Evolutionary conservation across 1,140 invertebrate species (phyloP).

Genomic region (Zophobas atratus): DNA sequence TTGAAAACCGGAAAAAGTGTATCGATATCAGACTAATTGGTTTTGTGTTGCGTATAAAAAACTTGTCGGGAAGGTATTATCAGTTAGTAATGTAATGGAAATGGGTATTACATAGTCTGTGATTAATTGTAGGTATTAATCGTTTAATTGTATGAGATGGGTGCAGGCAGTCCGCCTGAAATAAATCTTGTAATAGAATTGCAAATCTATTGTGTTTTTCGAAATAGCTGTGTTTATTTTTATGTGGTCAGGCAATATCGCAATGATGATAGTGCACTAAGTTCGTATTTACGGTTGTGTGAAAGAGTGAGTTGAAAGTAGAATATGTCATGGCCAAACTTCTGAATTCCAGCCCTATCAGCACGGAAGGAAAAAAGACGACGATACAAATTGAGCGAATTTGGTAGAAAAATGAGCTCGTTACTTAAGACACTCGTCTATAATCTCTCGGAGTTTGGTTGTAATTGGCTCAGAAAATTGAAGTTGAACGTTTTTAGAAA

Average conservation of each 20-base stretch:
- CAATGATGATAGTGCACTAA: slow-evolving; percentile 30
- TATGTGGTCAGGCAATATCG: slow-evolving; percentile 40
- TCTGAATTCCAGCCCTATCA: slow-evolving; percentile 23
- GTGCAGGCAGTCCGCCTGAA: slow-evolving; percentile 27
- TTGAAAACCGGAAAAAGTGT: too few relatives aligned
- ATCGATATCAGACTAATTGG: too few relatives aligned
- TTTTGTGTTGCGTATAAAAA: background rate
- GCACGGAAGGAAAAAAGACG: slow-evolving; percentile 19
- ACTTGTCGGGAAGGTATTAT: background rate
- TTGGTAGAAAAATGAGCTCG: slow-evolving; percentile 39
- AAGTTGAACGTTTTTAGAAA: slow-evolving; percentile 40
- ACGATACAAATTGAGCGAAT: slow-evolving; percentile 30
- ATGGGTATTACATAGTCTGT: slow-evolving; percentile 30
- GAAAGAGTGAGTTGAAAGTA: slow-evolving; percentile 38
- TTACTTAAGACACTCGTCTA: slow-evolving; percentile 39
- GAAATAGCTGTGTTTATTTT: slow-evolving; percentile 30
- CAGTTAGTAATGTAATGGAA: slow-evolving; percentile 17
- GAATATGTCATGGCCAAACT: slow-evolving; percentile 40
- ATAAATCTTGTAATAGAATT: slow-evolving; percentile 29
- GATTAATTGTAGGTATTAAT: slow-evolving; percentile 41
- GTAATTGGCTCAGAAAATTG: slow-evolving; percentile 40
- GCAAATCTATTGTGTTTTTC: slow-evolving; percentile 42
- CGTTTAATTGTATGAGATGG: slow-evolving; percentile 31
- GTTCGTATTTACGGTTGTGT: slow-evolving; percentile 39
- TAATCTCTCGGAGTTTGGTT: slow-evolving; percentile 34